Conservation (phyloP, 2,797 vertebrate genomes). For the Peromyscus melanophrys region DNA sequence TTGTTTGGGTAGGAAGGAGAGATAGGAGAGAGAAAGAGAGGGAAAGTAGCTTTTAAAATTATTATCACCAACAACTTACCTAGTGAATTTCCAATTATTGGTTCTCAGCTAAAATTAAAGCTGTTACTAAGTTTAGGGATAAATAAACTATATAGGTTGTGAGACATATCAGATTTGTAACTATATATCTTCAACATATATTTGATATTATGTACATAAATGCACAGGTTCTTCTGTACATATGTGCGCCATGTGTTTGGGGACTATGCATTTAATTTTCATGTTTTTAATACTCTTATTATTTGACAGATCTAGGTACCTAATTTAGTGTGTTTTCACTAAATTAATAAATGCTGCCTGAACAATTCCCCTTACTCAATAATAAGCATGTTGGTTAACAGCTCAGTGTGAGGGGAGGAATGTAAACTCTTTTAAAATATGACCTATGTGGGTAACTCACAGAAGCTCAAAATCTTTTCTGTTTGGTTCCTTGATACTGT, state of each 20-base stretch:
- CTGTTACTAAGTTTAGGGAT: not conserved
- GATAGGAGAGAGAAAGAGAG: not conserved
- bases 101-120: not conserved
- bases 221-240: not conserved
- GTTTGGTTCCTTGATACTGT: conserved; percentile 65
- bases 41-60: not conserved
- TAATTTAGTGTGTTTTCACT: not conserved
- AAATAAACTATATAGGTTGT: not conserved
- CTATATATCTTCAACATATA: not conserved
- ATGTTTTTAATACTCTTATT: not conserved
- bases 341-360: conserved; percentile 2
- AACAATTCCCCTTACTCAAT: not conserved
- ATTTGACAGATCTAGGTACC: not conserved
- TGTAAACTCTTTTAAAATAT: conserved; percentile 7
- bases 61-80: not conserved
- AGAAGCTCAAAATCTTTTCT: conserved; percentile 62
- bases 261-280: conserved; percentile 43
- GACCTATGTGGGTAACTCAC: conserved; percentile 9
- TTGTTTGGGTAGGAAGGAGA: not conserved
- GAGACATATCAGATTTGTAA: not conserved
- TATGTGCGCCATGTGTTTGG: not conserved
- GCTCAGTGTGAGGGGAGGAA: conserved; percentile 40
- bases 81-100: not conserved
- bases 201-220: not conserved
- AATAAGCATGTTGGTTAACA: not conserved